Evolutionary conservation across 2,888 invertebrate genomes (phyloP).

Genomic region (Volucella bombylans): DNA sequence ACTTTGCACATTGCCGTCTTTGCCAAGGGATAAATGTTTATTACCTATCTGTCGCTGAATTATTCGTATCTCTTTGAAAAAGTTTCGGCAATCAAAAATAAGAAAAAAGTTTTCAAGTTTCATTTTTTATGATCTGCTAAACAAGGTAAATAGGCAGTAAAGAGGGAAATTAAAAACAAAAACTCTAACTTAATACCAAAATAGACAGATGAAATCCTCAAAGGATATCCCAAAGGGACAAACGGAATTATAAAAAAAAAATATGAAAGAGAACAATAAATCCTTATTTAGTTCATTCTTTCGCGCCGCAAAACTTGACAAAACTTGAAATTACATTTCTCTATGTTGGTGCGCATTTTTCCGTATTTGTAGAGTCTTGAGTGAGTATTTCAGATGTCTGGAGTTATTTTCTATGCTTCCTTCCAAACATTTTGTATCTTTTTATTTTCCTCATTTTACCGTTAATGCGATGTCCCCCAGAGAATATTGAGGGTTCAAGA

Average conservation of each 20-base stretch:
- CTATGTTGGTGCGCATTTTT: conserved; percentile 16
- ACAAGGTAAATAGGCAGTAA: conserved; percentile 50
- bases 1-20: no score
- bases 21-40: no score
- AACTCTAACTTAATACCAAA: conserved; percentile 47
- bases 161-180: conserved; percentile 35
- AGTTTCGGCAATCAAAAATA: background rate
- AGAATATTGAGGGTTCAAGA: conserved; percentile 52
- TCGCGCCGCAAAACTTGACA: conserved; percentile 65
- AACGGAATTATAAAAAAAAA: conserved; percentile 22
- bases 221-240: conserved; percentile 53
- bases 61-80: background rate
- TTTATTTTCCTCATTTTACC: conserved; percentile 45
- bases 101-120: conserved; percentile 1
- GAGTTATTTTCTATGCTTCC: conserved; percentile 39
- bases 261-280: conserved; percentile 60
- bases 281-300: conserved; percentile 71
- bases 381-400: no score
- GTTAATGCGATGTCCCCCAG: conserved; percentile 62
- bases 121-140: conserved; percentile 44
- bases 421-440: background rate
- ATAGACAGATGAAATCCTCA: conserved; percentile 68
- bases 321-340: conserved; percentile 73
- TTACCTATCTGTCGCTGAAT: background rate
- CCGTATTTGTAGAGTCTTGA: background rate